phyloP scores from a whole-genome alignment of 1,140 invertebrate genomes.

The Neodiprion virginianus region DNA sequence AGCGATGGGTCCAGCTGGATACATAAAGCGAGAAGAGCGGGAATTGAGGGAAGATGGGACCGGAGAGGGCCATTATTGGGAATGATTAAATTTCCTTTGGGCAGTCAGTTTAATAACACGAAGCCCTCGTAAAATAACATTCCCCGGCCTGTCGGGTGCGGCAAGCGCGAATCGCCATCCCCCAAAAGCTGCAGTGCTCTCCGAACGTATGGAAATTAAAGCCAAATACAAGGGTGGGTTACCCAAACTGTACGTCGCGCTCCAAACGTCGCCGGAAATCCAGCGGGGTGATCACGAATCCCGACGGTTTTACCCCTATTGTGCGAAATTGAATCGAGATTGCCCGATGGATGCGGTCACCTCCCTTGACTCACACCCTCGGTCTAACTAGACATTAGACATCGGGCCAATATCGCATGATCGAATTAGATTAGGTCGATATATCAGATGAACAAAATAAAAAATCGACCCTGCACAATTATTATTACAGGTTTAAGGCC shows the following conservation, averaged over 20 bases:
- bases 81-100: constrained; percentile 11
- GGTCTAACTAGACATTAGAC: too few relatives aligned
- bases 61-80: background rate
- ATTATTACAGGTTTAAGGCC: too few relatives aligned
- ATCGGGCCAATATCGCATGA: too few relatives aligned
- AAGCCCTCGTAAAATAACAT: constrained; percentile 3
- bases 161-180: background rate
- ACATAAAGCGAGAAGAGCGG: background rate
- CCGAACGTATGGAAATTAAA: constrained; percentile 4
- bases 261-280: too few relatives aligned
- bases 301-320: background rate
- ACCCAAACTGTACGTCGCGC: background rate
- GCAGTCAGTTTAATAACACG: constrained; percentile 8
- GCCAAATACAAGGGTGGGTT: background rate
- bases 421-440: too few relatives aligned
- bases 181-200: background rate
- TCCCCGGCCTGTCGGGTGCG: background rate
- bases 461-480: too few relatives aligned
- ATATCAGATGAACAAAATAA: too few relatives aligned
- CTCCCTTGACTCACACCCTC: too few relatives aligned
- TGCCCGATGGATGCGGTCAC: background rate
- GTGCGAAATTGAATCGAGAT: constrained; percentile 2
- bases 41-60: background rate
- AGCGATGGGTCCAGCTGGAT: background rate
- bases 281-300: background rate